Evolutionary conservation across 2,113 vertebrate genomes (phyloP).

Genomic region (Callaeas wilsoni): DNA sequence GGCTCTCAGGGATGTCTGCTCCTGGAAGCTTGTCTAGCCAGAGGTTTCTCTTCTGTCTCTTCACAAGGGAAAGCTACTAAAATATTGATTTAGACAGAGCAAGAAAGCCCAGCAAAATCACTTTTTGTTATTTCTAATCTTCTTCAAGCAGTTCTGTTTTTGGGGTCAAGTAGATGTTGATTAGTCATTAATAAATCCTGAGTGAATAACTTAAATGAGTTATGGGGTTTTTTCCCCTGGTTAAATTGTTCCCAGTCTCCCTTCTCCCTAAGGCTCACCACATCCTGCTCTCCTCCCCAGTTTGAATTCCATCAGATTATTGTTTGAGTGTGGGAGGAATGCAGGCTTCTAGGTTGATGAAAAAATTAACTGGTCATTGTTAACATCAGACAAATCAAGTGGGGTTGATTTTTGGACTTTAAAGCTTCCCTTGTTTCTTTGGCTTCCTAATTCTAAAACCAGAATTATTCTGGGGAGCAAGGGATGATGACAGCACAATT

Average conservation of each 20-base stretch:
- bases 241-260: background rate
- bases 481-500: background rate
- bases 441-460: background rate
- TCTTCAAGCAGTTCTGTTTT: background rate
- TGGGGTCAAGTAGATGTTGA: background rate
- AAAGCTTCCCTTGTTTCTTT: background rate
- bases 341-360: background rate
- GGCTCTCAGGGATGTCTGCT: background rate
- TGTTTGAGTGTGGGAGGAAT: background rate
- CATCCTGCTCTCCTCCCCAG: background rate
- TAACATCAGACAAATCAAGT: background rate
- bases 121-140: background rate
- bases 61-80: background rate
- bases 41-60: background rate
- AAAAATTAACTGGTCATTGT: background rate
- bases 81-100: background rate
- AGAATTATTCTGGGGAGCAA: background rate
- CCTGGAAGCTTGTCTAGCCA: background rate
- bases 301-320: background rate
- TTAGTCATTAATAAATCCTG: background rate
- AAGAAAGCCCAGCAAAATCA: background rate
- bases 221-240: rapidly evolving
- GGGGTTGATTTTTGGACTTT: background rate
- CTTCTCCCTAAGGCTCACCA: background rate
- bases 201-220: background rate